Conservation (phyloP, 2,797 vertebrate species). For the Gila robusta region DNA sequence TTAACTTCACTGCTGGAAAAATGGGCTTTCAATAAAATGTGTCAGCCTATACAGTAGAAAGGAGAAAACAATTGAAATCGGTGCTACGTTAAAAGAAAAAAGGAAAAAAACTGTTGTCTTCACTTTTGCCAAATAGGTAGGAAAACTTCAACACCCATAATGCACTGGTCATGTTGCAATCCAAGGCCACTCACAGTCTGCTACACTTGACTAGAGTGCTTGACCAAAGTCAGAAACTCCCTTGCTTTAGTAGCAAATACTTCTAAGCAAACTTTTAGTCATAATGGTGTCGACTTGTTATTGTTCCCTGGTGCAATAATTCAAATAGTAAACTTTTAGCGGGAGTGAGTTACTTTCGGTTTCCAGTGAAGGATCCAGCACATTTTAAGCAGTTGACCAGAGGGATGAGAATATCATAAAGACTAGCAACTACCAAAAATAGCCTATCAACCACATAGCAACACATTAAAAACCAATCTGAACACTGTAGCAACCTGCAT, state of each 20-base stretch:
- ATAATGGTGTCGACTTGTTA: not conserved
- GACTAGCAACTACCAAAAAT: not conserved
- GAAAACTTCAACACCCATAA: not conserved
- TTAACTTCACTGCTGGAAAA: not conserved
- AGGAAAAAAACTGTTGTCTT: not conserved
- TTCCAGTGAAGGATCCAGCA: too few relatives aligned
- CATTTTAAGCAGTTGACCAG: too few relatives aligned
- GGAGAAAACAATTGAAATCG: not conserved
- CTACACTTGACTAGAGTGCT: not conserved
- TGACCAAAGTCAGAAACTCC: not conserved
- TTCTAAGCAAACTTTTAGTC: not conserved
- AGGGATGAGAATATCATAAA: not conserved
- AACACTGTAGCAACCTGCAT: not conserved
- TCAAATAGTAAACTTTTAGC: not conserved
- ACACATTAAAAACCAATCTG: not conserved
- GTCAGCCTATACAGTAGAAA: not conserved
- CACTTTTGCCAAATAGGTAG: not conserved
- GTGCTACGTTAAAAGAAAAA: not conserved
- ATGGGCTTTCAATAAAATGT: not conserved
- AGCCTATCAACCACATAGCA: not conserved
- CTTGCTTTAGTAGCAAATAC: not conserved
- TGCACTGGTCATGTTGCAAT: not conserved
- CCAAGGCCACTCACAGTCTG: not conserved
- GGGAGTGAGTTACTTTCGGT: not conserved
- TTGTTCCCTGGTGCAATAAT: not conserved